A percentile compares a stretch with the other conserved stretches of the same genome.
Conservation (phyloP, 2,888 invertebrate genomes). For the Frankliniella intonsa region DNA sequence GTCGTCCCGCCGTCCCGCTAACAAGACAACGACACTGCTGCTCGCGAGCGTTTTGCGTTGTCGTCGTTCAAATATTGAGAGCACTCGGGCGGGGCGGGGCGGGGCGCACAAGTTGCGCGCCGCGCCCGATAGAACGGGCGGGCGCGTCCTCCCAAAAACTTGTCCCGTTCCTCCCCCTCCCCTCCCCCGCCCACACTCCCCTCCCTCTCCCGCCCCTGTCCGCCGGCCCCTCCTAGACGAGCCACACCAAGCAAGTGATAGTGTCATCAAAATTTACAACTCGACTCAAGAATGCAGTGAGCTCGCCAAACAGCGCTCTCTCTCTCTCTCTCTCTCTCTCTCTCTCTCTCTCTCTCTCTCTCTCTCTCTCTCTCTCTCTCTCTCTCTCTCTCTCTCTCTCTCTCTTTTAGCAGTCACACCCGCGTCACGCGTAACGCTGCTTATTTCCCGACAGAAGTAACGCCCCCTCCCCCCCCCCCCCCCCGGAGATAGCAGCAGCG, state of each 20-base stretch:
- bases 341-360: not conserved
- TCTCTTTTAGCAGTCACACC: too few relatives aligned
- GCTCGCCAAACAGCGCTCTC: not conserved
- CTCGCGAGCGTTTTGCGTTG: not conserved
- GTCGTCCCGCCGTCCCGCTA: not conserved
- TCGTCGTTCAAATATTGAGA: constrained; percentile 26
- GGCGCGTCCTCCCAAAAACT: not conserved
- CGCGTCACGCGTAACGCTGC: too few relatives aligned
- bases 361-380: not conserved
- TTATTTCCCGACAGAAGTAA: too few relatives aligned
- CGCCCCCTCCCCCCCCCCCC: too few relatives aligned
- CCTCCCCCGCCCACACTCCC: not conserved
- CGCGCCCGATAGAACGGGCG: too few relatives aligned
- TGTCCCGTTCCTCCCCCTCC: not conserved
- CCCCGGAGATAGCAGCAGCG: too few relatives aligned
- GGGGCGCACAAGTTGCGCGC: not conserved
- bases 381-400: too few relatives aligned
- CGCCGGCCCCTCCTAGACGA: not conserved
- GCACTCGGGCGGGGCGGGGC: not conserved
- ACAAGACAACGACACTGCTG: not conserved
- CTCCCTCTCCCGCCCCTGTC: not conserved
- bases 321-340: not conserved
- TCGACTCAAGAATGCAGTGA: constrained; percentile 12
- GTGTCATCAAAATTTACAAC: constrained; percentile 22
- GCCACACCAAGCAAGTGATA: not conserved